Evolutionary conservation across 2,113 vertebrate genomes (phyloP), one percentile per base, ranked within the genome.

Genomic region (Gopherus flavomarginatus): DNA sequence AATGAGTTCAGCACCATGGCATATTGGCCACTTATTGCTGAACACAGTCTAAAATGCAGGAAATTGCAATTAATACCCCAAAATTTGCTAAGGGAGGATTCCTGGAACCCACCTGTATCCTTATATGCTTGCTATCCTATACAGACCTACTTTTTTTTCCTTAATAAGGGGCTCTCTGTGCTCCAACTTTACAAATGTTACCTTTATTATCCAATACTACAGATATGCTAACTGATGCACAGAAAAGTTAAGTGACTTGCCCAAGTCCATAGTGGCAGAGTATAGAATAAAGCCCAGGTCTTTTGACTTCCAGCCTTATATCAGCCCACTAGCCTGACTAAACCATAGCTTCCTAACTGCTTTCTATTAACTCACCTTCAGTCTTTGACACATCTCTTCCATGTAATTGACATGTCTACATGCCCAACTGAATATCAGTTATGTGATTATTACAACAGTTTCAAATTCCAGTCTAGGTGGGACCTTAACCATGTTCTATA

Each of bases 21-120:
- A 57, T 57, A 57, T 5, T 57, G 53, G 53, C 53, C 53, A 54
- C 53, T 54, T 54, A 54, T 9, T 22, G 3, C 8, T 8, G 88
- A 44, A 62, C 82, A 78, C 7, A 49, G 53, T 89, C 49, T 6
- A 14, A 83, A 85, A 87, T 35, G 78, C 69, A 44, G 89, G 44
- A 89, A 87, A 65, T 83, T 94, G 86, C 86, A 91, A 79, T 87
- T 89, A 22, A 3, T 85, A 90, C 92, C 88, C 77, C 47, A 90
- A 54, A 88, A 57, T 57, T 93, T 89, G 81, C 81, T 65, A 69
- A 38, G 5, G 35, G 90, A 96, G 83, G 95, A 93, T 94, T 96
- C 95, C 92, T 93, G 94, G 83, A 95, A 94, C 82, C 95, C 77
- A 90, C 82, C 38, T 42, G 84, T 89, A 92, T 81, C 92, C 82